These are phyloP conservation scores for Canis aureus DNA, from an alignment of 2,113 vertebrate species.

Conservation along the genomic window DNA sequence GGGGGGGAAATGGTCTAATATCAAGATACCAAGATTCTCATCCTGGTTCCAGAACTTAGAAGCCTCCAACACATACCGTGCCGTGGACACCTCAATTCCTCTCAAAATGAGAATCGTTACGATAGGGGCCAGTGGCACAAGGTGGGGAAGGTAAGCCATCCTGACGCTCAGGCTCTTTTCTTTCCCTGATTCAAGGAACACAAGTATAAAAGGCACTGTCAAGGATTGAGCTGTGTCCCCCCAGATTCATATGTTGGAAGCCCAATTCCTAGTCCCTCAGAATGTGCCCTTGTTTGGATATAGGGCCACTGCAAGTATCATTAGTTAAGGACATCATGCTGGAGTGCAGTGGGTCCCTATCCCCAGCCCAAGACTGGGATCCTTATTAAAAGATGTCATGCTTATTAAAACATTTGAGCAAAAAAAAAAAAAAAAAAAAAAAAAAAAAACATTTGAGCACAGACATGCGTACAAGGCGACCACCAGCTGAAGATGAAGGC, in stretches of 20 bases:
- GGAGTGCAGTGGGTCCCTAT: neutral
- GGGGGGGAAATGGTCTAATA: neutral
- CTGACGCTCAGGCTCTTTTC: neutral
- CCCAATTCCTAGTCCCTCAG: neutral
- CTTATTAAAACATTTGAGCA: neutral
- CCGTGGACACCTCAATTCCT: neutral
- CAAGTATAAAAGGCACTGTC: neutral
- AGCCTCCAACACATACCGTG: neutral
- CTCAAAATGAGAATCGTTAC: neutral
- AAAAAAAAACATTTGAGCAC: neutral
- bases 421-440: too few relatives aligned
- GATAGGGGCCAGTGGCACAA: neutral
- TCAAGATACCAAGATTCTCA: neutral
- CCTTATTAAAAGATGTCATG: neutral
- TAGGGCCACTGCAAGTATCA: neutral
- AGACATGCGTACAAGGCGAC: neutral
- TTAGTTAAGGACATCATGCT: neutral
- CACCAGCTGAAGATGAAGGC: neutral
- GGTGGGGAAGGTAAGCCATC: neutral
- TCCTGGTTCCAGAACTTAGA: neutral
- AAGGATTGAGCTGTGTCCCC: neutral
- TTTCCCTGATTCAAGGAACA: neutral
- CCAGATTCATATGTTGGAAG: neutral
- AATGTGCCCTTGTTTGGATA: constrained; percentile 2
- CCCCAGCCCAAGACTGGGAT: neutral